Evolutionary conservation across 2,797 vertebrate species (phyloP).

Genomic region (Trachops cirrhosus): DNA sequence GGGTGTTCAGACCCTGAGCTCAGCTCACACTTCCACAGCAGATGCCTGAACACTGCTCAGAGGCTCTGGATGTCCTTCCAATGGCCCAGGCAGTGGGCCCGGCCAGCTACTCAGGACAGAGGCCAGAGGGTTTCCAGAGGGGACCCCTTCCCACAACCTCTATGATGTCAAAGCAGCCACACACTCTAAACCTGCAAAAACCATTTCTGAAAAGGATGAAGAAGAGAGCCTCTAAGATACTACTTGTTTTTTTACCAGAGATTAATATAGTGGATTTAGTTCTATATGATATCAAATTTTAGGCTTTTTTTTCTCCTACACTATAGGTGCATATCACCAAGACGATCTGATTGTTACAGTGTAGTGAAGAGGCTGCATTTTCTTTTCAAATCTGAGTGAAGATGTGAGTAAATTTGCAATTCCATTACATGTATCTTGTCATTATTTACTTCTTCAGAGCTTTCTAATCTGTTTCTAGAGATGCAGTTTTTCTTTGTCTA

Average conservation of each 20-base stretch:
- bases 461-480: not conserved
- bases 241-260: not conserved
- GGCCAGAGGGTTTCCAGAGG: not conserved
- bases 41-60: not conserved
- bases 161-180: not conserved
- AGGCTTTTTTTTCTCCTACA: not conserved
- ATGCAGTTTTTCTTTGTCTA: not conserved
- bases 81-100: not conserved
- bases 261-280: not conserved
- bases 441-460: not conserved
- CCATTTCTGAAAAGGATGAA: not conserved
- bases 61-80: not conserved
- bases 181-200: not conserved
- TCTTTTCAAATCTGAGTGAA: not conserved
- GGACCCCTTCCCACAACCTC: rapidly evolving
- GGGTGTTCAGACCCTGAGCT: not conserved
- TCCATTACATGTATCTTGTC: not conserved
- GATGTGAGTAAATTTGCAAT: not conserved
- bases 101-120: not conserved
- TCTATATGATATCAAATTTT: not conserved
- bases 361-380: not conserved
- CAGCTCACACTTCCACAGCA: not conserved
- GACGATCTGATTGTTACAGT: not conserved
- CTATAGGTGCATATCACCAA: not conserved
- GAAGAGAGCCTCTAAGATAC: not conserved